Evolutionary conservation across 2,888 invertebrate species (phyloP).

Genomic region (Acanthosepion pharaonis): DNA sequence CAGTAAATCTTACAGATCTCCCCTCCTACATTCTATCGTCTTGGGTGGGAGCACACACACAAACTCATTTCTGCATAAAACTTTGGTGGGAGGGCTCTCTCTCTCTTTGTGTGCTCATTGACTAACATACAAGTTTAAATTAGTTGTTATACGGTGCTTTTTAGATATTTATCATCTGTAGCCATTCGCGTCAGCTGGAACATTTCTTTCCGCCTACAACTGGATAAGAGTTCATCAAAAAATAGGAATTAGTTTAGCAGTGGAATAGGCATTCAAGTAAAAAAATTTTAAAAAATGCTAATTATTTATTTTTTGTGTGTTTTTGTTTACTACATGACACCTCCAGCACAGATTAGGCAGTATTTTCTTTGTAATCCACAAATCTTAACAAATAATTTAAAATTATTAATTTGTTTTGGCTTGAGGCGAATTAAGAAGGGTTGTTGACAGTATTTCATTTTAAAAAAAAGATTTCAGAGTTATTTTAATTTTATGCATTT

Average conservation of each 20-base stretch:
- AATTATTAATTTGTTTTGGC: not conserved
- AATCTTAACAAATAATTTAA: not conserved
- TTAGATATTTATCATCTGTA: not conserved
- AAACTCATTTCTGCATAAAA: not conserved
- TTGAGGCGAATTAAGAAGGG: not conserved
- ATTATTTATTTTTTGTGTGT: no score
- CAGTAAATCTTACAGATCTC: not conserved
- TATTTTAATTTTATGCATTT: no score
- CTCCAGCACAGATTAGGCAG: no score
- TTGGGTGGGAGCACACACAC: slow-evolving; percentile 33
- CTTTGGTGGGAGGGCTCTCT: slow-evolving; percentile 11
- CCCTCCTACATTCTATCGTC: not conserved
- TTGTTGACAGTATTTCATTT: no score
- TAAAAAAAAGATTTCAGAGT: no score
- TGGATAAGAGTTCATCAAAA: not conserved
- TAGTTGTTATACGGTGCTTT: slow-evolving; percentile 5
- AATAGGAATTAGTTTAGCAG: not conserved
- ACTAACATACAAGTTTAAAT: slow-evolving; percentile 33
- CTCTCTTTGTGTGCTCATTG: not conserved
- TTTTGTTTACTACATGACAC: no score
- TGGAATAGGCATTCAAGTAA: not conserved
- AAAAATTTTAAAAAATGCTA: no score
- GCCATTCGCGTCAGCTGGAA: not conserved
- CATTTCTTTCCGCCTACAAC: slow-evolving; percentile 22
- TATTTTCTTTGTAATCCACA: no score